Evolutionary conservation across 2,888 invertebrate genomes (phyloP), one percentile per base, ranked within the genome.

Genomic region (Petrolisthes manimaculis): DNA sequence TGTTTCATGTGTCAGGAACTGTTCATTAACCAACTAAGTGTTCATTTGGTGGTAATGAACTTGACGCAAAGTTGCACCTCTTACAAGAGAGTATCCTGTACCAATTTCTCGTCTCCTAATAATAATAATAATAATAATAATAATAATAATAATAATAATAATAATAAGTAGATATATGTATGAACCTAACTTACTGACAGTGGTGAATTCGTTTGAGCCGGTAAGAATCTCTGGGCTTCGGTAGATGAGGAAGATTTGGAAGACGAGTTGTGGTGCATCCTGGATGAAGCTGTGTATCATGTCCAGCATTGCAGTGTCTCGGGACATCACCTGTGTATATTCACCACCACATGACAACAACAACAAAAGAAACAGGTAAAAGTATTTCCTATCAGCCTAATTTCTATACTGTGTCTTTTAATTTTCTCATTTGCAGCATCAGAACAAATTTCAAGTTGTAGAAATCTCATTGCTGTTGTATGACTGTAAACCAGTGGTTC

Each of bases 241-340:
- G 82, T 89, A 90, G 71, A 92, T 86, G 56, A 92, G 92, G 89
- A 92, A 92, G 14, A 92, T 88, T 90, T 93, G 93, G 18, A 93
- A 91, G 12, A 92, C 90, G n/a, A 92, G 91, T 88, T 92, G 92
- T 14, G 92, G 92, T 3, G 92, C 92, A 81, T 92, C 92, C 90
- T 92, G 92, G n/a, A 92, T 91, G 89, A 93, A 92, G 81, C 92
- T 91, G 88, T 92, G 92, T 84, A 93, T 90, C 84, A 93, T 90
- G 14, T 92, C 92, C 53, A 93, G 90, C 77, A 92, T 90, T 9
- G 92, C 92, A 6, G 92, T 91, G 86, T 93, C 92, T 75, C 92
- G 91, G 12, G 86, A 81, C 53, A 90, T 89, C 9, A 90, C 88
- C 90, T 90, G 86, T 18, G 21, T 21, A 18, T 37, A 37, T 0